Conservation (phyloP, 2,113 vertebrate species). For the Syngnathus scovelli region DNA sequence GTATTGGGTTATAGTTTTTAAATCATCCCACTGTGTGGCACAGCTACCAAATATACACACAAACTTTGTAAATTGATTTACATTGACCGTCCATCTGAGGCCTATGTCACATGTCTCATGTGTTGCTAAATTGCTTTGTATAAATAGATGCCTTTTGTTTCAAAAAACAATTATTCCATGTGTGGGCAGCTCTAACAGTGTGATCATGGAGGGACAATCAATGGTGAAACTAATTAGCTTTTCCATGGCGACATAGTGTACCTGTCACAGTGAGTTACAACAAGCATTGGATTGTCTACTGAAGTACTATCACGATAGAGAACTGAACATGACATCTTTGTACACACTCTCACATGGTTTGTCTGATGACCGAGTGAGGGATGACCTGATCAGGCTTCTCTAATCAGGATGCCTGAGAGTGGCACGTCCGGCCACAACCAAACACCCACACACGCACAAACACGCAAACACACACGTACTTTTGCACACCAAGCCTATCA, state of each 20-base stretch:
- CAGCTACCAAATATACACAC: too few species aligned
- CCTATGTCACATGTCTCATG: background rate
- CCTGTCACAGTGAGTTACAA: background rate
- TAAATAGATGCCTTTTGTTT: background rate
- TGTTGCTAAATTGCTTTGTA: background rate
- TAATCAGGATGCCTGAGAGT: slow-evolving; percentile 23
- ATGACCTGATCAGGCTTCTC: slow-evolving; percentile 23
- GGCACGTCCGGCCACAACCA: background rate
- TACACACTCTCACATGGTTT: slow-evolving; percentile 12
- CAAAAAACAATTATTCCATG: background rate
- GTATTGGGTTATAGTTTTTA: too few species aligned
- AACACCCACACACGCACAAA: too few species aligned
- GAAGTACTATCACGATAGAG: slow-evolving; percentile 7
- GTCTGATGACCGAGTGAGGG: slow-evolving; percentile 23
- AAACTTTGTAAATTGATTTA: background rate
- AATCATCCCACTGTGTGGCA: too few species aligned
- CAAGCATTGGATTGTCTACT: background rate
- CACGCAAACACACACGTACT: slow-evolving; percentile 10
- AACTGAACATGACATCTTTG: slow-evolving; percentile 14
- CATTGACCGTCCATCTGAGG: background rate
- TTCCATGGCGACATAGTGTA: background rate
- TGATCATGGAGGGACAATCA: background rate
- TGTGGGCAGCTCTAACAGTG: background rate
- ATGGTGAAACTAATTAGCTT: background rate
- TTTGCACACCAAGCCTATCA: slow-evolving; percentile 16